Conservation (phyloP, 2,888 invertebrate genomes). For the Drosophila diplacantha region DNA sequence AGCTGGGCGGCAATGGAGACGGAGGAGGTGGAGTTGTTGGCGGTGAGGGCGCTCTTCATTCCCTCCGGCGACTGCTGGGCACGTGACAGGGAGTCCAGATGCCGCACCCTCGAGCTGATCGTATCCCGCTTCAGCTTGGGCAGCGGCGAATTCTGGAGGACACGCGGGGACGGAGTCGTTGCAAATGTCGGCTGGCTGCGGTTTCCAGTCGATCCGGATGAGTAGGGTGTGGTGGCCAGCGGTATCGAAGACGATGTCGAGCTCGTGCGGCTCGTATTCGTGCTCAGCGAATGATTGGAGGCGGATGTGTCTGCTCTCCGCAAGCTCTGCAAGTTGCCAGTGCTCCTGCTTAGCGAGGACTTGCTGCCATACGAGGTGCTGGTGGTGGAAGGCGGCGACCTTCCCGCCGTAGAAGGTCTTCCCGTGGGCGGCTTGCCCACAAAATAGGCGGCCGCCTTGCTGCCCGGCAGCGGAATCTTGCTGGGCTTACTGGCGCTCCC, state of each 20-base stretch:
- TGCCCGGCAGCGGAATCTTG: conserved; percentile 84
- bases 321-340: conserved; percentile 75
- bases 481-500: conserved; percentile 80
- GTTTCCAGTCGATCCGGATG: conserved; percentile 63
- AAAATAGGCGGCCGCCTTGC: conserved; percentile 78
- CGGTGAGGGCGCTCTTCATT: conserved; percentile 30
- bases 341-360: conserved; percentile 77
- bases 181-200: conserved; percentile 48
- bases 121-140: conserved; percentile 79
- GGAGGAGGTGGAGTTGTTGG: conserved; percentile 38
- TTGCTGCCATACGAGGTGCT: conserved; percentile 71
- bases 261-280: conserved; percentile 71
- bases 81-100: conserved; percentile 79
- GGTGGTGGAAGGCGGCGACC: conserved; percentile 69
- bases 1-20: conserved; percentile 67
- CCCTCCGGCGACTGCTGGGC: conserved; percentile 69
- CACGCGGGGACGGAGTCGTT: conserved; percentile 74
- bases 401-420: conserved; percentile 62
- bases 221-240: conserved; percentile 73
- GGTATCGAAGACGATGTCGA: conserved; percentile 77
- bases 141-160: conserved; percentile 76
- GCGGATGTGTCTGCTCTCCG: conserved; percentile 80
- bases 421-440: conserved; percentile 82
- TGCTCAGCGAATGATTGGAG: conserved; percentile 68
- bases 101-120: conserved; percentile 79